Evolutionary conservation across 2,113 vertebrate genomes (phyloP).

Genomic region (Noctilio leporinus): DNA sequence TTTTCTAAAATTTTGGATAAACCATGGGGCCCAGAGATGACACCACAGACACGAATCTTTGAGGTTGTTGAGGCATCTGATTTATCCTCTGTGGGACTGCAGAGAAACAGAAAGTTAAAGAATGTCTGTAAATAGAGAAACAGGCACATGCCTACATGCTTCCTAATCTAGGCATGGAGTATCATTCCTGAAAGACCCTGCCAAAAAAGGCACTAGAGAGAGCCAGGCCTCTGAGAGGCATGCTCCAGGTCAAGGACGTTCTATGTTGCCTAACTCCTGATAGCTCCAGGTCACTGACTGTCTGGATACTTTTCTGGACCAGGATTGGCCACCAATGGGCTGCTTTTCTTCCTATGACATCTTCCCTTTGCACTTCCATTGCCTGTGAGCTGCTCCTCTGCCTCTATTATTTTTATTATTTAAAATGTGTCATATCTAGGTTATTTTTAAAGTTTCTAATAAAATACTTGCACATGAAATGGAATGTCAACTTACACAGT

Average conservation of each 20-base stretch:
- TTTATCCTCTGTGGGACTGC: accelerated
- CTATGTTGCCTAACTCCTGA: not conserved
- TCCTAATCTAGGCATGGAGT: not conserved
- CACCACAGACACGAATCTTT: not conserved
- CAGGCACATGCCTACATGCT: not conserved
- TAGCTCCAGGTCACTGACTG: not conserved
- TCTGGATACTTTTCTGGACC: not conserved
- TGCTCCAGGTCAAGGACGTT: not conserved
- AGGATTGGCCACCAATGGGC: not conserved
- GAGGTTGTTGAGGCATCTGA: not conserved
- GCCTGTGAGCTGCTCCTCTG: accelerated
- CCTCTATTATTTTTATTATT: not conserved
- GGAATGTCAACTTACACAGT: not conserved
- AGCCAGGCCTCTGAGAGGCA: not conserved
- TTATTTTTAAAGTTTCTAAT: not conserved
- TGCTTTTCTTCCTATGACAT: not conserved
- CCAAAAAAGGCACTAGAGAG: not conserved
- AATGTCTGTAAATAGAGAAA: not conserved
- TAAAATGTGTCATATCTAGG: not conserved
- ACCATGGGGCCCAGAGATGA: not conserved
- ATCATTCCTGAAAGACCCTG: not conserved
- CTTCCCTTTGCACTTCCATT: not conserved
- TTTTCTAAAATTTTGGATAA: not conserved
- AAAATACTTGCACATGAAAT: not conserved
- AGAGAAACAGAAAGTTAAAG: not conserved